These are phyloP conservation scores for Crocidura indochinensis DNA, from an alignment of 2,797 vertebrate species.

Conservation along the genomic window DNA sequence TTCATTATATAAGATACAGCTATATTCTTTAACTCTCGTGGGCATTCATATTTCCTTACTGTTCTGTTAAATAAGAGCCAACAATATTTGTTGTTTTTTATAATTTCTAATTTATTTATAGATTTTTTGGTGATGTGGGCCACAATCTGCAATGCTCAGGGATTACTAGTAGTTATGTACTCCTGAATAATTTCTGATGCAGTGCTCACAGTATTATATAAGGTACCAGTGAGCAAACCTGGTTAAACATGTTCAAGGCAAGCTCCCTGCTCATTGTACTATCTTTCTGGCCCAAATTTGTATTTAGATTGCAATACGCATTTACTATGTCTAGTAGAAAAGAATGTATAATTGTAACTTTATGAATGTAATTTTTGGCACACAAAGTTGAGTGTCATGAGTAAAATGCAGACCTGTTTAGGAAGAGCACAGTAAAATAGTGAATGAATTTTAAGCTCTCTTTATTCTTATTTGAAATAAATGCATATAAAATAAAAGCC, in stretches of 20 bases:
- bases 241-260: too few species aligned
- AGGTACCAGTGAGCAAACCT: too few species aligned
- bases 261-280: too few species aligned
- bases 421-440: not conserved
- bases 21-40: conserved; percentile 18
- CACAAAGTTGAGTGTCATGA: not conserved
- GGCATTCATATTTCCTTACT: not conserved
- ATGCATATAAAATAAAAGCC: not conserved
- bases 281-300: not conserved
- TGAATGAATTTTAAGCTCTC: conserved; percentile 35
- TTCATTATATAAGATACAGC: not conserved
- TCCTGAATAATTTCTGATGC: too few species aligned
- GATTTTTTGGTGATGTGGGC: too few species aligned
- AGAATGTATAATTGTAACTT: not conserved
- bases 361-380: not conserved
- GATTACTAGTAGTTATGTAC: too few species aligned
- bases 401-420: conserved; percentile 42
- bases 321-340: conserved; percentile 34
- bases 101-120: too few species aligned
- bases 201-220: too few species aligned
- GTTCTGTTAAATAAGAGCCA: conserved; percentile 34
- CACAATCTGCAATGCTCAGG: too few species aligned
- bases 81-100: not conserved
- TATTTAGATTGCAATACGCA: not conserved
- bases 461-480: conserved; percentile 14